Base-by-base conservation (phyloP, 2,113 vertebrate species). In the Poeciliopsis retropinna region DNA sequence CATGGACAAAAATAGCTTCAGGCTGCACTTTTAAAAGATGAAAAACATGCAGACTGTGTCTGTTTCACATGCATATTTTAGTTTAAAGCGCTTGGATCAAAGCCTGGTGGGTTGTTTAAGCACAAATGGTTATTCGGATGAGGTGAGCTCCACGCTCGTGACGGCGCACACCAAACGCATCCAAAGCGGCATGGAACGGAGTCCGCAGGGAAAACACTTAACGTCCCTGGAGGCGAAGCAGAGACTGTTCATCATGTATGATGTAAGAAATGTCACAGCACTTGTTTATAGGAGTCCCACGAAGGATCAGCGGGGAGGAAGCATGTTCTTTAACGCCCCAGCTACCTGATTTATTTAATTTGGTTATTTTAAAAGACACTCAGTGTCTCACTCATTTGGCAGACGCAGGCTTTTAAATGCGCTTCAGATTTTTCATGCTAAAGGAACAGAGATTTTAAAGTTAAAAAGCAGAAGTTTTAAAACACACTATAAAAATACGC, bases 1-100 rank as follows among this genome's bases (percentile, higher is more conserved):
- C 34, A 60, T 51, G 67, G 72, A 71, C 62, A 71, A 77, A 82
- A 91, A 85, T 79, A 82, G 75, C 83, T 85, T 28, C 51, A 28
- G 79, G 67, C 69, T 80, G 47, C 30, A 67, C 70, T 86, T 86
- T 73, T 63, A 76, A 79, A 47, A 10, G 39, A 19, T 67, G 67
- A 73, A 51, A 73, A 76, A 70, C 13, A 63, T 57, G 60, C 17
- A 34, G 66, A 54, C 30, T 69, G 70, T 54, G 54, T 82, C 73
- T 73, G 65, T 79, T 83, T 79, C 60, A 60, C 67, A 70, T 76
- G 66, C 80, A 69, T 29, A 81, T 81, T 76, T 79, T 67, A 72
- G 47, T 78, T 69, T 65, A 70, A 76, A 80, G 80, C 19, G 64
- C 22, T 64, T 0, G 5, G 34, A 78, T 82, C 78, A 75, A 88